Percentiles rank a stretch among this genome's conserved stretches.
These are phyloP conservation scores for Scomber scombrus DNA, from an alignment of 2,113 vertebrate genomes.

Conservation along the genomic window DNA sequence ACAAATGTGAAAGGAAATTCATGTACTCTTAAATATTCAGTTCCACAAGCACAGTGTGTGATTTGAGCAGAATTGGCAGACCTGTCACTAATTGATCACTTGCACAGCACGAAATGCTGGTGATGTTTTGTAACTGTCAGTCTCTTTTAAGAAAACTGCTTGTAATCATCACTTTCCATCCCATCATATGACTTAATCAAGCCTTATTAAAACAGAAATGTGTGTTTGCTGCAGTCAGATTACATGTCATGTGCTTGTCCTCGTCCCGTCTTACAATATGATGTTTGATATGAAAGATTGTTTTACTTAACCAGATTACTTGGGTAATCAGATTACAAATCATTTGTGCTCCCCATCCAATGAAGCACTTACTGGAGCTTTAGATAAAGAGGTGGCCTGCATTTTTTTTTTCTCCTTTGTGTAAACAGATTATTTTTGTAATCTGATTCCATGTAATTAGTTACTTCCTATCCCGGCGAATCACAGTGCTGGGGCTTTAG, in stretches of 20 bases:
- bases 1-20: neutral
- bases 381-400: conserved; percentile 44
- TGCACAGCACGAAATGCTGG: too few relatives aligned
- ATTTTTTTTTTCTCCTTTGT: neutral
- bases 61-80: neutral
- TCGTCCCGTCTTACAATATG: neutral
- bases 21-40: too few relatives aligned
- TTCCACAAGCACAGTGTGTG: too few relatives aligned
- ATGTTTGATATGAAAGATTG: conserved; percentile 16
- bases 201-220: conserved; percentile 2
- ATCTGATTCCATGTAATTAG: conserved; percentile 69
- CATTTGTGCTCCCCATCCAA: conserved; percentile 33
- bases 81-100: too few relatives aligned
- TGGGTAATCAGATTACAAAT: conserved; percentile 49
- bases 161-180: conserved; percentile 14
- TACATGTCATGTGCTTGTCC: neutral
- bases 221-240: conserved; percentile 4
- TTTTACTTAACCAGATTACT: conserved; percentile 38
- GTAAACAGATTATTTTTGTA: conserved; percentile 50
- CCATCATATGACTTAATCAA: conserved; percentile 6
- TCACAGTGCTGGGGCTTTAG: conserved; percentile 52
- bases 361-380: conserved; percentile 40
- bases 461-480: conserved; percentile 44
- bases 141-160: conserved; percentile 9
- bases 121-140: neutral